Conservation (phyloP, 2,113 vertebrate species). For the Argyrosomus japonicus region DNA sequence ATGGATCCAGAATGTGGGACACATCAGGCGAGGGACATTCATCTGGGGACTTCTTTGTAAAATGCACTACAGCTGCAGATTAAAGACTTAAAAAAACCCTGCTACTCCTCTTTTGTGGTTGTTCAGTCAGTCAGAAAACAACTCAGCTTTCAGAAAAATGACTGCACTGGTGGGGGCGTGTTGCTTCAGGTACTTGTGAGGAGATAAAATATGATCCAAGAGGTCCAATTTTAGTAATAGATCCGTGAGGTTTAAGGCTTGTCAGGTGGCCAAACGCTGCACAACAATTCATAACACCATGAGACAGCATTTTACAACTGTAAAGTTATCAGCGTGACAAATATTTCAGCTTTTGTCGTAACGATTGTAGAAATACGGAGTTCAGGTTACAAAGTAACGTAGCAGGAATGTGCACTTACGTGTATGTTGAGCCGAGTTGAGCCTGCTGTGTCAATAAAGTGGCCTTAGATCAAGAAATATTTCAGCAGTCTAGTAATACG, state of each 20-base stretch:
- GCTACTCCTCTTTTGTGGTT: background rate
- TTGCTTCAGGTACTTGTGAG: background rate
- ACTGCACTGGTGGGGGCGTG: background rate
- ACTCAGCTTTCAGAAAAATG: background rate
- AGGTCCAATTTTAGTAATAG: background rate
- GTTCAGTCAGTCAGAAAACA: background rate
- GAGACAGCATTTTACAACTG: background rate
- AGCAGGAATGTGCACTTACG: background rate
- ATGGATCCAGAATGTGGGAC: constrained; percentile 14
- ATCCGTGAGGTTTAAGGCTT: background rate
- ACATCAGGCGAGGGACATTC: constrained; percentile 13
- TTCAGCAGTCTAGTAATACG: background rate
- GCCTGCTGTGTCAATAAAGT: background rate
- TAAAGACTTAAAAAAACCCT: too few relatives aligned
- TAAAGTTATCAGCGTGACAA: too few relatives aligned
- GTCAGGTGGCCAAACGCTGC: background rate
- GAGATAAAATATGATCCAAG: background rate
- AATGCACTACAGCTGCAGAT: constrained; percentile 5
- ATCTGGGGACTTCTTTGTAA: constrained; percentile 8
- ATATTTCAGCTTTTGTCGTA: background rate
- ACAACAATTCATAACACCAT: background rate
- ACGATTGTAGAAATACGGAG: background rate
- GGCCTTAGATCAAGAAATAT: background rate
- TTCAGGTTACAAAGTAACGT: background rate
- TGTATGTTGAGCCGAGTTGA: background rate